Base-by-base conservation (phyloP, 2,113 vertebrate species). In the Rhynchomys soricoides region DNA sequence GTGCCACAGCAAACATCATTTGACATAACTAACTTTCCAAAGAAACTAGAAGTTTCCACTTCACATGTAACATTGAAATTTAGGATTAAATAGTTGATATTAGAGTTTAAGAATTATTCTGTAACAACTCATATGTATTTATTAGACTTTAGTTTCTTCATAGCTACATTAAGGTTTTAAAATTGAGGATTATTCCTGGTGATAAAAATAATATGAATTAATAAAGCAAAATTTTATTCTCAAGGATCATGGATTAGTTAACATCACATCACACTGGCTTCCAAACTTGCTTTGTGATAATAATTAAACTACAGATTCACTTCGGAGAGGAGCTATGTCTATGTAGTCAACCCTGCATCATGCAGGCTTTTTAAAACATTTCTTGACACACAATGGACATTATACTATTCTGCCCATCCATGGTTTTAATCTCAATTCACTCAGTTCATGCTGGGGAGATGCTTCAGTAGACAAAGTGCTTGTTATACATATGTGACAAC, bases 401-500 rank as follows among this genome's bases (percentile, higher is more conserved):
- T 37, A 37, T 68, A 19, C 29, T 81, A 43, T 43, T 22, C 74
- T 55, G 0, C 48, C 40, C 29, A 75, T 71, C 15, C 6, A 29
- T 88, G 48, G 19, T 16, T 75, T 95, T 89, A 55, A 91, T 66
- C 86, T 85, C 82, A 93, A 87, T 89, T 79, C 74, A 87, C 79
- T 90, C 9, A n/a, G 66, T 64, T 64, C 24, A 66, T 5, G 4
- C 45, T n/a, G 21, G 19, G 17, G 16, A 66, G 19, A 50, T 45
- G 15, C 10, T 34, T 68, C 31, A 50, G 31, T 24, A 7, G 31
- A 50, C 48, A 86, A 86, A 5, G 5, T 1, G 9, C 10, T n/a
- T 68, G 19, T 3, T 4, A 34, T 66, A 0, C 11, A 68, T 34
- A 7, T 7, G 1, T 86, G 10, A 68, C 0, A 21, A 70, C 64